A percentile compares a stretch with the other conserved stretches of the same genome.
phyloP scores from a whole-genome alignment of 2,113 vertebrate genomes.

The Menura novaehollandiae region DNA sequence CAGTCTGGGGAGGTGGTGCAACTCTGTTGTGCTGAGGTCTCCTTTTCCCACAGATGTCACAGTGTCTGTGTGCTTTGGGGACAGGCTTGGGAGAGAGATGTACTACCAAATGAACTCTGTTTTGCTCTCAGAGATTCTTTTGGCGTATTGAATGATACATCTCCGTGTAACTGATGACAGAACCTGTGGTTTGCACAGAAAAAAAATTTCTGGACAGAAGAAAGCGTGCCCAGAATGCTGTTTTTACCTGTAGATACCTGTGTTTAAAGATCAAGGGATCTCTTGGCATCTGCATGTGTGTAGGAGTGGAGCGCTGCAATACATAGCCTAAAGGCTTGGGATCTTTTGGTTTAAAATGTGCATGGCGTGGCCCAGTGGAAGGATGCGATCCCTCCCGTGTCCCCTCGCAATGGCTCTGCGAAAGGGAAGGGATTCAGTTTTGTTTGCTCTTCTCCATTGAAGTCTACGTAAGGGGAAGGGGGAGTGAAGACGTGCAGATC shows the following conservation, averaged over 20 bases:
- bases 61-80: rapidly evolving
- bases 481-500: background rate
- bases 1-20: background rate
- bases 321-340: background rate
- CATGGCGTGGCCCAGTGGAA: background rate
- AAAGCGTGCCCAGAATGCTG: background rate
- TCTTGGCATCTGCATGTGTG: background rate
- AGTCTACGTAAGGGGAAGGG: background rate
- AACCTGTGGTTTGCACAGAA: background rate
- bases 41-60: background rate
- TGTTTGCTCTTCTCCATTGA: background rate
- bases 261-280: background rate
- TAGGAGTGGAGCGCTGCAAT: background rate
- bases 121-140: background rate
- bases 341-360: background rate
- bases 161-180: background rate
- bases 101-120: background rate
- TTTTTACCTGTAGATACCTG: background rate
- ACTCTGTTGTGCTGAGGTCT: background rate
- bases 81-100: background rate
- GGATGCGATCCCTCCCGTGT: background rate
- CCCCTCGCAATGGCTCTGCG: background rate
- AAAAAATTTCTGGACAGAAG: background rate
- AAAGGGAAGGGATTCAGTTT: background rate
- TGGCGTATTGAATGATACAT: background rate